Evolutionary conservation across 2,797 vertebrate genomes (phyloP), one percentile per base, ranked within the genome.

Genomic region (Synaphobranchus kaupii): DNA sequence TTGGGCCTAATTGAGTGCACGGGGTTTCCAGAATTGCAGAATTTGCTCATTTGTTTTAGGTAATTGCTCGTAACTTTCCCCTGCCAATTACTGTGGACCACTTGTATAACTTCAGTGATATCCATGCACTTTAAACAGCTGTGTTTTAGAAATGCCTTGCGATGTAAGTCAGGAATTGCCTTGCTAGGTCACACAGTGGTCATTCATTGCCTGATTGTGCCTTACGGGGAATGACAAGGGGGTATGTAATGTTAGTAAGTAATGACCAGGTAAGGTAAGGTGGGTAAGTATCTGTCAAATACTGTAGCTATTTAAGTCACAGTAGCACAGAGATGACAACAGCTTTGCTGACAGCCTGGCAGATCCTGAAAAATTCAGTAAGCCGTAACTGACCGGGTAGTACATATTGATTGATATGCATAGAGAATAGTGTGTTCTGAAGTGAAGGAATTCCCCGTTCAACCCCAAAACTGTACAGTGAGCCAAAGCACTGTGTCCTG

Each of bases 371-470:
- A 22, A 47, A 22, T 78, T 78, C 78, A n/a, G 78, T 50, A 1
- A 50, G 78, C 47, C 10, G 47, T 12, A 50, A 81, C 47, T 10
- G 44, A 48, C 44, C 5, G n/a, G 20, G 20, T 8, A 50, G 47
- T 47, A 44, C 20, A 25, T 25, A 81, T 48, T 81, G 47, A 81
- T 81, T 81, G 78, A 81, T 50, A n/a, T 9, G 47, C 78, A 81
- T 9, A 81, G 28, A 22, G 78, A 50, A 48, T 12, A n/a, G 44
- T 81, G 44, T n/a, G 44, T n/a, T 48, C 78, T 58, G 4, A 44
- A 76, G 34, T 13, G 10, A 50, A n/a, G 47, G 78, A 81, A 50
- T 81, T 81, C 47, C 47, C 78, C n/a, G 78, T 81, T 48, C 78
- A 28, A 81, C 78, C 39, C 76, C 3, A 15, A 28, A 22, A 22